phyloP scores from a whole-genome alignment of 1,140 invertebrate species.

The Zaprionus davidi region DNA sequence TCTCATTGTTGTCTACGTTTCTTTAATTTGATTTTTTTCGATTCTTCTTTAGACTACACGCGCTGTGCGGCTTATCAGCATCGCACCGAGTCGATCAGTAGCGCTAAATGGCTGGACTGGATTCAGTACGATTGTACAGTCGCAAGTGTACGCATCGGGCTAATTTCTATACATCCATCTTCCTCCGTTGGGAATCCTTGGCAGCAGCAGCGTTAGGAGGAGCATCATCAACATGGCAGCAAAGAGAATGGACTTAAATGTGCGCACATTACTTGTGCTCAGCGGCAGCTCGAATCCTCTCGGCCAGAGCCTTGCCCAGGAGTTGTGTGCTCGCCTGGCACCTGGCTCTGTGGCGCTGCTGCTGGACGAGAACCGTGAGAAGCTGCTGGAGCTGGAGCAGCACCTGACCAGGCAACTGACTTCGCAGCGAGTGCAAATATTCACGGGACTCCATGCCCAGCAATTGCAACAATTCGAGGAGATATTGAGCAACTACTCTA shows the following conservation, averaged over 20 bases:
- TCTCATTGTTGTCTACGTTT: not conserved
- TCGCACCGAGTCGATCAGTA: constrained; percentile 47
- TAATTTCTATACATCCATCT: constrained; percentile 16
- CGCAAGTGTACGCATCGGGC: constrained; percentile 48
- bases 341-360: constrained; percentile 89
- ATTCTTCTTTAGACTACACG: not conserved
- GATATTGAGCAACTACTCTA: constrained; percentile 5
- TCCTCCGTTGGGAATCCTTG: constrained; percentile 6
- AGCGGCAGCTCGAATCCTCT: constrained; percentile 72
- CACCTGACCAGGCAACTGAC: constrained; percentile 40
- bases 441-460: constrained; percentile 25
- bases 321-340: constrained; percentile 87
- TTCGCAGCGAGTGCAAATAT: constrained; percentile 34
- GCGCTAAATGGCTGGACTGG: not conserved
- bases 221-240: constrained; percentile 58
- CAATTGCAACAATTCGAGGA: constrained; percentile 48
- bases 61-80: constrained; percentile 29
- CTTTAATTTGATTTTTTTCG: not conserved
- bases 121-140: constrained; percentile 63
- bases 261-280: constrained; percentile 66
- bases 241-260: constrained; percentile 76
- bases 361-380: constrained; percentile 88
- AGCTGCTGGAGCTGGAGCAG: constrained; percentile 45
- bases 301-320: constrained; percentile 90
- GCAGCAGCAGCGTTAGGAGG: not conserved